Conservation (phyloP, 1,140 invertebrate genomes). For the Formica exsecta region DNA sequence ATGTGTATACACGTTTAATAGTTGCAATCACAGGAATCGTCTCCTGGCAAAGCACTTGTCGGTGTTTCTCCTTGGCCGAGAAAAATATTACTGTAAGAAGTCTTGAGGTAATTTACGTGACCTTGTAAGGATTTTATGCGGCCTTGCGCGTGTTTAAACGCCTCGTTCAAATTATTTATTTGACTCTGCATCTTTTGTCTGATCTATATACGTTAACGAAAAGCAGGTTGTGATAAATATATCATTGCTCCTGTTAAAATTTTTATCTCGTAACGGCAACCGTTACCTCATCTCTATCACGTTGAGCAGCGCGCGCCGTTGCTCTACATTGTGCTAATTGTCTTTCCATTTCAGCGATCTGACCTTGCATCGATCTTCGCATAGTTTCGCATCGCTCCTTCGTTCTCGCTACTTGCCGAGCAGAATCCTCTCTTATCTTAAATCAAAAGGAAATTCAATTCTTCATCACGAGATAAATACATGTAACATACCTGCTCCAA, state of each 20-base stretch:
- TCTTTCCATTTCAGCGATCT: slow-evolving; percentile 89
- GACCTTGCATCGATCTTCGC: slow-evolving; percentile 88
- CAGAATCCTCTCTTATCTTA: slow-evolving; percentile 89
- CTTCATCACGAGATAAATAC: neutral
- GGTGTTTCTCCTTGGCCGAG: slow-evolving; percentile 70
- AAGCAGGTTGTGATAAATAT: neutral
- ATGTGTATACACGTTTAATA: slow-evolving; percentile 68
- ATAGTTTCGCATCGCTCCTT: slow-evolving; percentile 90
- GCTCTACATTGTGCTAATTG: slow-evolving; percentile 89
- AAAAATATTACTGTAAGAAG: slow-evolving; percentile 86
- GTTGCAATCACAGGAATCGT: slow-evolving; percentile 82
- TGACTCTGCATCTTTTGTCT: slow-evolving; percentile 90
- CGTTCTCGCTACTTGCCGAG: slow-evolving; percentile 89
- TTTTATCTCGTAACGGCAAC: slow-evolving; percentile 3
- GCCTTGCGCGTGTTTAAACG: slow-evolving; percentile 90
- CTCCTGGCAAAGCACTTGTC: slow-evolving; percentile 63
- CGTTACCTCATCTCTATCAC: slow-evolving; percentile 89
- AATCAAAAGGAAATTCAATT: neutral
- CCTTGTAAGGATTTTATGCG: slow-evolving; percentile 89
- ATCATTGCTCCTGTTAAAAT: neutral
- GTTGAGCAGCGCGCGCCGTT: slow-evolving; percentile 88
- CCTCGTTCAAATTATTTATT: slow-evolving; percentile 89
- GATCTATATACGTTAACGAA: slow-evolving; percentile 82
- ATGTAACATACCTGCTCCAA: slow-evolving; percentile 86
- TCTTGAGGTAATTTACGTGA: slow-evolving; percentile 89